Evolutionary conservation across 2,797 vertebrate genomes (phyloP).

Genomic region (Peromyscus melanophrys): DNA sequence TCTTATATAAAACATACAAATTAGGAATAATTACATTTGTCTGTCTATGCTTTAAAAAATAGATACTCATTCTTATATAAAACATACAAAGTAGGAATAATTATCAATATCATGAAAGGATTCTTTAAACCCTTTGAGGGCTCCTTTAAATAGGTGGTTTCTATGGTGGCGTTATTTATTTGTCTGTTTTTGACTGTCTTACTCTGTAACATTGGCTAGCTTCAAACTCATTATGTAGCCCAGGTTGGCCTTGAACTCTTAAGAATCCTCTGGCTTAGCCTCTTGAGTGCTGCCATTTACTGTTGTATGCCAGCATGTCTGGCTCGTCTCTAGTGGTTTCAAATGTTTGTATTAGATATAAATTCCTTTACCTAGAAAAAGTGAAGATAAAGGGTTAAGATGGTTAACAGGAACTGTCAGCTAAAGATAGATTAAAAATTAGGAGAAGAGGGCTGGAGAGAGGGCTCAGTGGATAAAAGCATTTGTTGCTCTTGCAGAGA

Average conservation of each 20-base stretch:
- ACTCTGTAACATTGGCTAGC: not conserved
- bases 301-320: not conserved
- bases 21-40: slow-evolving; percentile 31
- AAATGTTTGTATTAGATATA: slow-evolving; percentile 48
- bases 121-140: slow-evolving; percentile 36
- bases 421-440: slow-evolving; percentile 33
- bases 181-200: not conserved
- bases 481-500: not conserved
- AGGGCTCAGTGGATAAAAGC: not conserved
- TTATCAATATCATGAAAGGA: slow-evolving; percentile 60
- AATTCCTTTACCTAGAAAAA: slow-evolving; percentile 63
- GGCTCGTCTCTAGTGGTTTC: not conserved
- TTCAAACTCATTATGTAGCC: not conserved
- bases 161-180: not conserved
- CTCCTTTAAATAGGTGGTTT: slow-evolving; percentile 70
- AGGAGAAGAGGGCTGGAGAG: slow-evolving; percentile 15
- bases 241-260: not conserved
- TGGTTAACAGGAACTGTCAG: slow-evolving; percentile 53
- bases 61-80: slow-evolving; percentile 61
- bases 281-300: not conserved
- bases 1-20: slow-evolving; percentile 59
- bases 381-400: slow-evolving; percentile 56
- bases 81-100: slow-evolving; percentile 40
- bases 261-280: not conserved
- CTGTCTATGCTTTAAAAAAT: not conserved